Conservation (phyloP, 2,113 vertebrate species). For the Lethenteron camtschaticum region DNA sequence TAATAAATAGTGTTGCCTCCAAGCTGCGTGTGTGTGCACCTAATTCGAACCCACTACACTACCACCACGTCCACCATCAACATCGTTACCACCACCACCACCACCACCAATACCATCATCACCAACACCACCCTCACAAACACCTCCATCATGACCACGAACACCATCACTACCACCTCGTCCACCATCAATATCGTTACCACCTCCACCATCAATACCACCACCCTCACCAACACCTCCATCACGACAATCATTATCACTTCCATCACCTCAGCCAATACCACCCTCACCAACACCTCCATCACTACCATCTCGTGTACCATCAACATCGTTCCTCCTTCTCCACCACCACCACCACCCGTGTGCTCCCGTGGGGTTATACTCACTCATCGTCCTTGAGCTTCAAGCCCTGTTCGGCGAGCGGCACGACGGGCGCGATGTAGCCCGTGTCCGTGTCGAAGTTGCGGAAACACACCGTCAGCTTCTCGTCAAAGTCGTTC, state of each 20-base stretch:
- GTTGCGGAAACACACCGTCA: constrained; percentile 58
- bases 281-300: neutral
- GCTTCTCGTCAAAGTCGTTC: constrained; percentile 51
- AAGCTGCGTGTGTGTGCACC: too few species aligned
- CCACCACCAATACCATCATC: neutral
- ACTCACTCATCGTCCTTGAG: constrained; percentile 84
- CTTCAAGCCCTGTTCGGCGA: constrained; percentile 43
- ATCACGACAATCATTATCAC: neutral
- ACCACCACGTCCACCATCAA: too few species aligned
- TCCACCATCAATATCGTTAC: neutral
- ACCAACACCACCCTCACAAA: neutral
- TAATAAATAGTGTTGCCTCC: too few species aligned
- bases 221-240: neutral
- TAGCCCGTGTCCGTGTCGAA: constrained; percentile 30
- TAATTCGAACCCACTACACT: too few species aligned
- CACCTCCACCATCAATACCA: neutral
- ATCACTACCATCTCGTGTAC: neutral
- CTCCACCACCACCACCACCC: neutral
- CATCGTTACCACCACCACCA: neutral
- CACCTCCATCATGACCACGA: neutral
- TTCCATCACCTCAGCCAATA: neutral
- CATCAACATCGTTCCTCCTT: neutral
- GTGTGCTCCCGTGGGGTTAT: constrained; percentile 11
- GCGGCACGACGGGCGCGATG: constrained; percentile 40
- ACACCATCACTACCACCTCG: neutral